Evolutionary conservation across 2,113 vertebrate species (phyloP).

Genomic region (Pangasianodon hypophthalmus): DNA sequence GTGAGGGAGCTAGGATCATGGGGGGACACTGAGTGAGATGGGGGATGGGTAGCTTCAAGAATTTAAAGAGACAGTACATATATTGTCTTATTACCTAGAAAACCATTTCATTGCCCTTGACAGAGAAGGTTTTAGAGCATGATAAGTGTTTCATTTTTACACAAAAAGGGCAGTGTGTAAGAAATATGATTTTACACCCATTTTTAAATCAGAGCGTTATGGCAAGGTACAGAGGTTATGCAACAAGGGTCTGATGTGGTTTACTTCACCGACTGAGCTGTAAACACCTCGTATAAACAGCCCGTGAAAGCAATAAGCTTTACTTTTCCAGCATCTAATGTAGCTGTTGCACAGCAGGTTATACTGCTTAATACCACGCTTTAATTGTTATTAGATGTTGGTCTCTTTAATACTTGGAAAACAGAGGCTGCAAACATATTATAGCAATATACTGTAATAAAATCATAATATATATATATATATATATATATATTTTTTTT

Average conservation of each 20-base stretch:
- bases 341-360: background rate
- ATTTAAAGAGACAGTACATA: slow-evolving; percentile 58
- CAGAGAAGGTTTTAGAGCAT: background rate
- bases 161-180: background rate
- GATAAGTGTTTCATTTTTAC: background rate
- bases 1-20: slow-evolving; percentile 22
- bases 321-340: background rate
- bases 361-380: background rate
- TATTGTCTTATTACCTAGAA: slow-evolving; percentile 28
- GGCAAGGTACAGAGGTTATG: background rate
- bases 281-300: slow-evolving; percentile 10
- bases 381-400: background rate
- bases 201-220: background rate
- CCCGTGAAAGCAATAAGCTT: background rate
- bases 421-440: background rate
- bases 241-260: slow-evolving; percentile 17
- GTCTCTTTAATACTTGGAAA: background rate
- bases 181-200: background rate
- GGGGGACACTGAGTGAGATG: slow-evolving; percentile 47
- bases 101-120: background rate
- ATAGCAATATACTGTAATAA: background rate
- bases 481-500: background rate
- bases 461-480: background rate
- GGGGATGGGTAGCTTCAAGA: slow-evolving; percentile 52
- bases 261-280: background rate